phyloP scores from a whole-genome alignment of 2,888 invertebrate species.

The Cataglyphis altisquamis region DNA sequence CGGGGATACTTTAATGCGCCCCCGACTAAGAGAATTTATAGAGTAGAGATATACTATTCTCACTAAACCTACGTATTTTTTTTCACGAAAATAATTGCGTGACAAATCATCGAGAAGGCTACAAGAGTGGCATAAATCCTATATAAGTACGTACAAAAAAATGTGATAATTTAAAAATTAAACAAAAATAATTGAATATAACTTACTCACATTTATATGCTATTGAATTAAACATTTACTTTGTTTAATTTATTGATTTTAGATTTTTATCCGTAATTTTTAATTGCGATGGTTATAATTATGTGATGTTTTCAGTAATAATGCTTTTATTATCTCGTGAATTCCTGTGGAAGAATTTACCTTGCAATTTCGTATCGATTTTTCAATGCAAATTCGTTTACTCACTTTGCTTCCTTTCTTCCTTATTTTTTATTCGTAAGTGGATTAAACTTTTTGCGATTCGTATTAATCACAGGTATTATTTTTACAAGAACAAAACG shows the following conservation, averaged over 20 bases:
- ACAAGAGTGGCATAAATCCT: background rate
- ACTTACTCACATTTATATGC: background rate
- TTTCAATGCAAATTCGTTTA: background rate
- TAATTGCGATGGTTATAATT: background rate
- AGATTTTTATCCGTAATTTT: background rate
- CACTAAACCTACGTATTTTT: background rate
- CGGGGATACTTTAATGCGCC: conserved; percentile 28
- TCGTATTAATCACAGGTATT: conserved; percentile 31
- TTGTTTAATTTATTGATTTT: background rate
- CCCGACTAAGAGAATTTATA: conserved; percentile 7
- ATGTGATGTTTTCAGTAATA: background rate
- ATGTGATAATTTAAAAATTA: background rate
- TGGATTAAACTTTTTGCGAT: background rate
- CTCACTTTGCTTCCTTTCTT: conserved; percentile 71
- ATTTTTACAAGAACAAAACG: conserved; percentile 35
- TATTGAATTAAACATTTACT: background rate
- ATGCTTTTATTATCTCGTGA: background rate
- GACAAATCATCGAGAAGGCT: background rate
- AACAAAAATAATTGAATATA: background rate
- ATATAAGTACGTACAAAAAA: background rate
- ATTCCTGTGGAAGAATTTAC: background rate
- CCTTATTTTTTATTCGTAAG: background rate
- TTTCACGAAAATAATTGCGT: background rate
- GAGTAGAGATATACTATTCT: background rate
- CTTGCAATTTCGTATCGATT: background rate